Conservation (phyloP, 2,888 invertebrate species). For the Empis livida region DNA sequence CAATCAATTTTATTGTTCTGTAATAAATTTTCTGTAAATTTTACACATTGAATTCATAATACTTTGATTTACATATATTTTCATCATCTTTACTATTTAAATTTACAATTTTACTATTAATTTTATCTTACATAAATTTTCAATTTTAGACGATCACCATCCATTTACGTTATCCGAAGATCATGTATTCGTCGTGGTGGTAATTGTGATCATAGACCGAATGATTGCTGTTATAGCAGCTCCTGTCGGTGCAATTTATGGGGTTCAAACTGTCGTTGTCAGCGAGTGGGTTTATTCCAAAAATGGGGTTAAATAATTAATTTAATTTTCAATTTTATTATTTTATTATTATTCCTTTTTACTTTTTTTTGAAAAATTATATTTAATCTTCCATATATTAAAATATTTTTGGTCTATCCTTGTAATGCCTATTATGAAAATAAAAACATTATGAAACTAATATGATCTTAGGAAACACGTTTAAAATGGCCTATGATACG, state of each 20-base stretch:
- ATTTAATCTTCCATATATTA: not conserved
- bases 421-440: no score
- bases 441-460: not conserved
- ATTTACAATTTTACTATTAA: no score
- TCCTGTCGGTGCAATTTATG: conserved; percentile 80
- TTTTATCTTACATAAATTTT: no score
- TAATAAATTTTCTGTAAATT: no score
- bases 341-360: not conserved
- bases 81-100: no score
- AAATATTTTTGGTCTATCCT: not conserved
- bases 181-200: conserved; percentile 69
- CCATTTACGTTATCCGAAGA: conserved; percentile 75
- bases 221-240: conserved; percentile 75
- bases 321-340: not conserved
- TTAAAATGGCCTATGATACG: not conserved
- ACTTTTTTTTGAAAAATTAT: not conserved
- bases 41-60: no score
- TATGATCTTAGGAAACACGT: not conserved
- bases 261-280: conserved; percentile 81
- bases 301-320: conserved; percentile 57
- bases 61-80: no score
- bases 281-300: conserved; percentile 78
- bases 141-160: conserved; percentile 50
- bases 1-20: no score
- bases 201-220: conserved; percentile 72